Base-by-base conservation (phyloP, 1,140 invertebrate species). In the Atopsyche davidsoni region DNA sequence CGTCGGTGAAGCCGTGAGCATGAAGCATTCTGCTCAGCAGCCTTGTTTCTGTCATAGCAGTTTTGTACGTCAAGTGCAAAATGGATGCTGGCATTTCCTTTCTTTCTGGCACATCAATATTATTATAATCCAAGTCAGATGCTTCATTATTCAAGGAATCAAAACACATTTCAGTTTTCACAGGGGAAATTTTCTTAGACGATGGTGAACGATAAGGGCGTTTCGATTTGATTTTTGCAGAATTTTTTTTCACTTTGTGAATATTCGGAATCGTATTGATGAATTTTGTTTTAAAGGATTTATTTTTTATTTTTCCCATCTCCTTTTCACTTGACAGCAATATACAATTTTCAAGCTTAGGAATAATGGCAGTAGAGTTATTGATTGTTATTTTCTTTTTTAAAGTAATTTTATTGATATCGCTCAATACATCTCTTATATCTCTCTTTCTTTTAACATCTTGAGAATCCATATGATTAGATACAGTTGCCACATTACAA, bases 61-160 rank as follows among this genome's bases (percentile, higher is more conserved):
- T 82, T 66, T 87, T 88, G 65, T 86, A 89, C 1, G 83, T 86
- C 62, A 88, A 83, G 61, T 86, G 82, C n/a, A 89, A 65, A 25
- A 81, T 75, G 38, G 79, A 75, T 0, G 82, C 86, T 2, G 86
- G 86, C 75, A 82, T 82, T 49, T 71, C 59, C 32, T 57, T 62
- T 55, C 64, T 68, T 39, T 72, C 67, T 39, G 68, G 57, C 11
- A 72, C 66, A 62, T 68, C 55, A 14, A 67, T 53, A 50, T 53
- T 47, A 3, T 49, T 46, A 17, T 44, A 38, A 49, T 57, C 51
- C 34, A 47, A 48, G n/a, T 43, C 38, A 9, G 23, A 42, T 22
- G 34, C 35, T 40, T 40, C 42, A 36, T 28, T 53, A 6, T 17
- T 18, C 2, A 23, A 21, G 3, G 42, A 35, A 46, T 57, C 43